These are phyloP conservation scores for Oryzaephilus surinamensis DNA, from an alignment of 1,140 invertebrate genomes.

Conservation along the genomic window DNA sequence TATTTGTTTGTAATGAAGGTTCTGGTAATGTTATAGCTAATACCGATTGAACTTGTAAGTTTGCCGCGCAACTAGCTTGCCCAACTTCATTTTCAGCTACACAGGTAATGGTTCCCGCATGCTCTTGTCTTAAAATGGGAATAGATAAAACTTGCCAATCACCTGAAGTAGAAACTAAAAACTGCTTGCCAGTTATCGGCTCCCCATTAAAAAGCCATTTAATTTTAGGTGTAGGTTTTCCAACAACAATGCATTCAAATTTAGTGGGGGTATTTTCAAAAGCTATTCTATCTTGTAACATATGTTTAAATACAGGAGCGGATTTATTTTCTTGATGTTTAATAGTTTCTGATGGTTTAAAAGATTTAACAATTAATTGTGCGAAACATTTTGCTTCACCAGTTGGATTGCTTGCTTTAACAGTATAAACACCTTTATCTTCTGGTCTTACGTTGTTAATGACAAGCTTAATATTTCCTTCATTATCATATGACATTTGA, in stretches of 20 bases:
- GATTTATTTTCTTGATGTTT: slow-evolving; percentile 47
- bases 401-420: slow-evolving; percentile 56
- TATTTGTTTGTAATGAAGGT: slow-evolving; percentile 12
- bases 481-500: slow-evolving; percentile 38
- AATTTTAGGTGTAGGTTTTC: slow-evolving; percentile 64
- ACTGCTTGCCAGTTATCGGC: slow-evolving; percentile 57
- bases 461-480: slow-evolving; percentile 47
- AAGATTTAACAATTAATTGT: slow-evolving; percentile 58
- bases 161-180: slow-evolving; percentile 58
- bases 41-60: slow-evolving; percentile 41
- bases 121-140: slow-evolving; percentile 43
- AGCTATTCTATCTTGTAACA: slow-evolving; percentile 46
- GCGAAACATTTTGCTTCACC: slow-evolving; percentile 76
- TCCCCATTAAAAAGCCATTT: slow-evolving; percentile 64
- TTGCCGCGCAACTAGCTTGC: slow-evolving; percentile 54
- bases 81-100: slow-evolving; percentile 66
- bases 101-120: slow-evolving; percentile 57
- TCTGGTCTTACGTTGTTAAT: slow-evolving; percentile 46
- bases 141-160: slow-evolving; percentile 59
- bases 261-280: slow-evolving; percentile 46
- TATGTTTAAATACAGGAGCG: slow-evolving; percentile 55
- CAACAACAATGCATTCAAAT: slow-evolving; percentile 60
- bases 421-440: slow-evolving; percentile 67
- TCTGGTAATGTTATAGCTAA: slow-evolving; percentile 34
- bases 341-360: slow-evolving; percentile 35